Evolutionary conservation across 1,140 invertebrate species (phyloP), one percentile per base, ranked within the genome.

Genomic region (Heliothis virescens): DNA sequence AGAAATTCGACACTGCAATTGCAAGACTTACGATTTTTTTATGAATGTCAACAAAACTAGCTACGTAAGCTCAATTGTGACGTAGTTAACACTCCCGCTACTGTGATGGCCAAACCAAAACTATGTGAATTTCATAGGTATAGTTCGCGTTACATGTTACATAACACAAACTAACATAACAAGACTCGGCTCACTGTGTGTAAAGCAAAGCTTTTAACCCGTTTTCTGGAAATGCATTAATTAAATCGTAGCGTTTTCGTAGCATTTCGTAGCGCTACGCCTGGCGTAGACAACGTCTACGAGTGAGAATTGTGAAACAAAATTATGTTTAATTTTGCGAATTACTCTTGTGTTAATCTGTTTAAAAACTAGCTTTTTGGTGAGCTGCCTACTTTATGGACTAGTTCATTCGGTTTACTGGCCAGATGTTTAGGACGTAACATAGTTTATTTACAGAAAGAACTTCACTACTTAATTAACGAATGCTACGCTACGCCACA

Each of bases 211-310:
- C 67, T 72, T 79, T 79, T 73, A 73, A 79, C 67, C 71, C 59
- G 69, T 79, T 76, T 79, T 79, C 69, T 48, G 63, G 48, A 78
- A 81, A 57, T 81, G 65, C 74, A 78, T 65, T 81, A 81, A 81
- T 81, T 81, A 81, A 73, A 72, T 81, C 74, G 74, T 81, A 81
- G 74, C 67, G 59, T 80, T 60, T 67, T 69, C 72, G 79, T 80
- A 77, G 74, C n/a, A 5, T 34, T 65, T 47, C 60, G 60, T 29
- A 29, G 60, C 34, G 73, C 65, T 77, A 77, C 79, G 75, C 57
- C 75, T 81, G 75, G 53, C 69, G 65, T 81, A 81, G 80, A 78
- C 80, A 81, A 65, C 74, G 48, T 76, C 74, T 76, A 63, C 74
- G 48, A 74, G 72, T 18, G 72, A 74, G 57, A 74, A 74, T 74